These are phyloP conservation scores for Cinclus mexicanus DNA, from an alignment of 2,113 vertebrate species.

Conservation along the genomic window DNA sequence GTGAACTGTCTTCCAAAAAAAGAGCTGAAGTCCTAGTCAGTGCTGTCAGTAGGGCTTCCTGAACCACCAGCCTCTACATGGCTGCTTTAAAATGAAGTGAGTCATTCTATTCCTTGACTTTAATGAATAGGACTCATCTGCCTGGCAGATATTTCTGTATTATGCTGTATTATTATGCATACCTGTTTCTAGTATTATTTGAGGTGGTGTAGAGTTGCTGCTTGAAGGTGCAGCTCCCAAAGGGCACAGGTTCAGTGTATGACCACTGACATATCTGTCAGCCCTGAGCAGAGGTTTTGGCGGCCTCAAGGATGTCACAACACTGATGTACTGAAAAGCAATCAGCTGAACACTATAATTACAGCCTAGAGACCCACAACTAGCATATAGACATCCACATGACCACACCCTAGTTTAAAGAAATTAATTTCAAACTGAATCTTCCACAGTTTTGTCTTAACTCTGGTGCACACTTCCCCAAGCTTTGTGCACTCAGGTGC, in stretches of 20 bases:
- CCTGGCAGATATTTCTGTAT: not conserved
- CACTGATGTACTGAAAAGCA: not conserved
- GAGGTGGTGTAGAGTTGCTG: not conserved
- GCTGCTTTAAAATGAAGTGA: not conserved
- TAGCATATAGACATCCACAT: not conserved
- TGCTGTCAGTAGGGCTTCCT: not conserved
- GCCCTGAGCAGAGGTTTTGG: not conserved
- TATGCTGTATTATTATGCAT: too few relatives aligned
- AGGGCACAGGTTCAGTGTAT: not conserved
- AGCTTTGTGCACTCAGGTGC: not conserved
- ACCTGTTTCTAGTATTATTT: not conserved
- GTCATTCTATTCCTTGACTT: fast-evolving
- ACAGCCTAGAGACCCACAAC: not conserved
- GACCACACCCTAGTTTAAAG: not conserved
- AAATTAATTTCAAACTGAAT: not conserved
- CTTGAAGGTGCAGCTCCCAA: not conserved
- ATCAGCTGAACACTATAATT: not conserved
- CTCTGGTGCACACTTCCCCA: not conserved
- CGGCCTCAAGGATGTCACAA: not conserved
- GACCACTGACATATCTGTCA: not conserved
- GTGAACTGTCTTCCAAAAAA: not conserved
- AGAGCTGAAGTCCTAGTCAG: not conserved
- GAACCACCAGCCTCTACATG: not conserved
- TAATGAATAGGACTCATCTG: not conserved
- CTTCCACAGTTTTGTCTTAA: not conserved